Evolutionary conservation across 2,113 vertebrate species (phyloP), one percentile per base, ranked within the genome.

Genomic region (Limnothrissa miodon): DNA sequence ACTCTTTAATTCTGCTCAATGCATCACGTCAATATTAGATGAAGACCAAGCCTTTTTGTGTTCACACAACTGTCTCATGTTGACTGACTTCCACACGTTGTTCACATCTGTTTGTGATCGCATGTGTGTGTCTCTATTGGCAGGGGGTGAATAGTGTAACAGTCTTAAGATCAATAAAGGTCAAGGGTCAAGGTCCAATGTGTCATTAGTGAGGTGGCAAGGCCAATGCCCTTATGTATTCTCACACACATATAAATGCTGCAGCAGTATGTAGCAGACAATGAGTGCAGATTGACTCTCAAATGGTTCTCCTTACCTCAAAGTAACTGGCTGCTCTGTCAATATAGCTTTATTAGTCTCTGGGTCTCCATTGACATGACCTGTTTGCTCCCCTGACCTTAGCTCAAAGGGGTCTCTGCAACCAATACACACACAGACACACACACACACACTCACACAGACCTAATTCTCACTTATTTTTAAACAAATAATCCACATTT

Each of bases 331-430:
- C 83, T 78, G 87, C 85, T 85, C 90, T 91, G 90, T 93, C 91
- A 90, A 92, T 92, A 90, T 81, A 86, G 87, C 87, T 92, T 92
- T 90, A 91, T 93, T 90, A 90, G 90, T 78, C 48, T 83, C 70
- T 29, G 13, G 81, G 81, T 89, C 88, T 88, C 88, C 89, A 90
- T 84, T 88, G 91, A 90, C 86, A 88, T 84, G 78, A 74, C 81
- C 80, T 83, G 83, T 86, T 90, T 90, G 88, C 80, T 85, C 89
- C 85, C 80, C 83, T 91, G 89, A 92, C 90, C 91, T 86, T 46
- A 15, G 83, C 86, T 90, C 88, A 88, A 88, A 87, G 84, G 86
- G 86, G 90, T 29, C 66, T 36, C 29, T 36, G 15, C 29, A n/a
- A 11, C 29, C 11, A 36, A 66, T 33, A 74, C 13, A 74, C 29